Conservation (phyloP, 2,888 invertebrate species). For the Oscheius sp. region DNA sequence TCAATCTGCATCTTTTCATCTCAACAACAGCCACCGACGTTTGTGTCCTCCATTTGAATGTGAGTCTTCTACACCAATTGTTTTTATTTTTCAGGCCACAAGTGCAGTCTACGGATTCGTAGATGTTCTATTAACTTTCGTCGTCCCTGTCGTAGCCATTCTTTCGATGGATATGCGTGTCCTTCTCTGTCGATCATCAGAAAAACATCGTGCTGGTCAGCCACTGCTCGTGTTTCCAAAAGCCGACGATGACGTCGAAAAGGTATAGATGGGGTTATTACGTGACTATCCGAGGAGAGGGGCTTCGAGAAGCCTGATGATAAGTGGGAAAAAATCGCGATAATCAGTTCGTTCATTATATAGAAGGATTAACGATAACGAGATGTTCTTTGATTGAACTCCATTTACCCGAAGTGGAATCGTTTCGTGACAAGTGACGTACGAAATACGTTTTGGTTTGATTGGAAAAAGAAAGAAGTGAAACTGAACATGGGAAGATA, state of each 20-base stretch:
- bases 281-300: too few relatives aligned
- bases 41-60: slow-evolving; percentile 42
- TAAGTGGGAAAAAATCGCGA: too few relatives aligned
- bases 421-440: too few relatives aligned
- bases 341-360: too few relatives aligned
- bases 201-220: slow-evolving; percentile 45
- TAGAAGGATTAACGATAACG: too few relatives aligned
- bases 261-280: too few relatives aligned
- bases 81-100: slow-evolving; percentile 7
- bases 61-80: slow-evolving; percentile 24
- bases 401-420: too few relatives aligned
- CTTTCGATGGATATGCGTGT: slow-evolving; percentile 54
- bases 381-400: too few relatives aligned
- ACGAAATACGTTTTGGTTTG: background rate
- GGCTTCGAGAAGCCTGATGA: too few relatives aligned
- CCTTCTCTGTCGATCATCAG: slow-evolving; percentile 50
- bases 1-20: slow-evolving; percentile 48
- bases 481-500: too few relatives aligned
- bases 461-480: slow-evolving; percentile 3
- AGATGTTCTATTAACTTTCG: slow-evolving; percentile 53
- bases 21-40: slow-evolving; percentile 35
- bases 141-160: slow-evolving; percentile 50
- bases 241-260: slow-evolving; percentile 56
- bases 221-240: slow-evolving; percentile 63
- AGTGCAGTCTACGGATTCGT: slow-evolving; percentile 27